Conservation (phyloP, 2,888 invertebrate species). For the Dryobota labecula region DNA sequence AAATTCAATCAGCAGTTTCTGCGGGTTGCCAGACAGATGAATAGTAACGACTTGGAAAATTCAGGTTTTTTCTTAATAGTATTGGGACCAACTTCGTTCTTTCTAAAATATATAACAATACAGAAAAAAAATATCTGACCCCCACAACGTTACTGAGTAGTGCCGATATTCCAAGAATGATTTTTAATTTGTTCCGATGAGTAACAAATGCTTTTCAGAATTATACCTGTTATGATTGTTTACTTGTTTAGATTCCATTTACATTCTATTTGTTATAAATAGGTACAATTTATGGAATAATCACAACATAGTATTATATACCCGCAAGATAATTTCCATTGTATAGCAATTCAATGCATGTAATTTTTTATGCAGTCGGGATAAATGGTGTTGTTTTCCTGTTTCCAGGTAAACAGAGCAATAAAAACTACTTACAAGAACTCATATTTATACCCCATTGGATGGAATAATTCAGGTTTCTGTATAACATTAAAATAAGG, state of each 20-base stretch:
- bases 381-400: conserved; percentile 47
- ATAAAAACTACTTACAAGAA: conserved; percentile 29
- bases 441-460: conserved; percentile 8
- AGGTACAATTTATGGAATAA: conserved; percentile 15
- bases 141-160: background rate
- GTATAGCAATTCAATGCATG: conserved; percentile 21
- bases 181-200: conserved; percentile 9
- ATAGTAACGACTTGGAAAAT: background rate
- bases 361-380: conserved; percentile 36
- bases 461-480: conserved; percentile 10
- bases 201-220: conserved; percentile 13
- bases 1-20: background rate
- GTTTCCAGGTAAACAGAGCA: conserved; percentile 42
- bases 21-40: no score
- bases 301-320: background rate
- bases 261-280: background rate
- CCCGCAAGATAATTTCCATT: conserved; percentile 23
- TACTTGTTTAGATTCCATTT: conserved; percentile 5
- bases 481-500: background rate
- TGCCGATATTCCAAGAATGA: conserved; percentile 7
- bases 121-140: conserved; percentile 15
- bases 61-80: background rate
- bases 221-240: conserved; percentile 2
- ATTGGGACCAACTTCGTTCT: background rate
- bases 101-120: background rate